These are phyloP conservation scores for Pampus argenteus DNA, from an alignment of 2,797 vertebrate species.

Conservation along the genomic window DNA sequence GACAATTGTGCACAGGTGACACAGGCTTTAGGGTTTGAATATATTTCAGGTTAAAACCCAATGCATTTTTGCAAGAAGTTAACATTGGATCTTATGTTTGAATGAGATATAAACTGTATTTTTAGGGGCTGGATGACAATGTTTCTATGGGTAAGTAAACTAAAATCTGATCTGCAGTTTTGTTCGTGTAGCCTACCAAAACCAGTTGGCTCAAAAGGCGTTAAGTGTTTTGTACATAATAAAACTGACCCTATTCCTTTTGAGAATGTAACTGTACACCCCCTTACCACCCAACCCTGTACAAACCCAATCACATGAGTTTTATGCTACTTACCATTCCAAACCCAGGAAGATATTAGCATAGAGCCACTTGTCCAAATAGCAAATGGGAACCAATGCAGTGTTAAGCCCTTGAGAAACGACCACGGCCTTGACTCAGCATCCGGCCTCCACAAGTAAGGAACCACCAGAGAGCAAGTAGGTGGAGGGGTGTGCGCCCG, in stretches of 20 bases:
- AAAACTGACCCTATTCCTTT: too few relatives aligned
- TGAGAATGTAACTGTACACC: constrained; percentile 64
- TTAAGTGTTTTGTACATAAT: constrained; percentile 47
- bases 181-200: background rate
- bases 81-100: constrained; percentile 1
- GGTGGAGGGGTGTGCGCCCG: constrained; percentile 81
- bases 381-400: constrained; percentile 96
- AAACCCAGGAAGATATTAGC: constrained; percentile 91
- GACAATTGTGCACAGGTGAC: constrained; percentile 1
- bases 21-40: constrained; percentile 4
- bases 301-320: constrained; percentile 87
- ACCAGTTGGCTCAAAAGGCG: constrained; percentile 16
- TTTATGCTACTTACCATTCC: constrained; percentile 90
- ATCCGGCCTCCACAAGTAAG: constrained; percentile 90
- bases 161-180: constrained; percentile 8
- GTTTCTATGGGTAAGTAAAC: constrained; percentile 10
- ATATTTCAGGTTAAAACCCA: background rate
- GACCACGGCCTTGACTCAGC: constrained; percentile 87
- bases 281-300: constrained; percentile 80
- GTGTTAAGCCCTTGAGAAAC: constrained; percentile 90
- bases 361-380: constrained; percentile 97
- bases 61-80: constrained; percentile 1
- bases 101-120: constrained; percentile 21
- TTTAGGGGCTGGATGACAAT: constrained; percentile 2
- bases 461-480: constrained; percentile 89